A percentile compares a stretch with the other conserved stretches of the same genome.
These are phyloP conservation scores for Ceyx cyanopectus DNA, from an alignment of 2,113 vertebrate genomes.

Conservation along the genomic window DNA sequence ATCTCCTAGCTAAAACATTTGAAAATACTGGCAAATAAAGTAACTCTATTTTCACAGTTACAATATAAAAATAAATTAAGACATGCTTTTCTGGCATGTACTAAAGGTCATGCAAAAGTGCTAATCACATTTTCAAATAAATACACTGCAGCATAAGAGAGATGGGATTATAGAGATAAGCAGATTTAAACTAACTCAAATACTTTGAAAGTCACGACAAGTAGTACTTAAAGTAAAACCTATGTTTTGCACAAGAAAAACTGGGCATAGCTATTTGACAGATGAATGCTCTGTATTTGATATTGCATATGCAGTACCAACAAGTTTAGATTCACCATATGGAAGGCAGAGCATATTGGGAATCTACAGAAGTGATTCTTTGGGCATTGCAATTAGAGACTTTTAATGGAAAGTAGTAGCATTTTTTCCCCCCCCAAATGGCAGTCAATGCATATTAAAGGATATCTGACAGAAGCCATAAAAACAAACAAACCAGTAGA, in stretches of 20 bases:
- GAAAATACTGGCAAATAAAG: slow-evolving; percentile 2
- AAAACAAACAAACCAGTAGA: background rate
- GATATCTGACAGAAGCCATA: slow-evolving; percentile 11
- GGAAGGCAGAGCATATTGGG: background rate
- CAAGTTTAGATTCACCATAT: slow-evolving; percentile 31
- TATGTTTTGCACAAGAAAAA: slow-evolving; percentile 39
- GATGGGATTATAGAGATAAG: background rate
- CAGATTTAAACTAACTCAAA: slow-evolving; percentile 25
- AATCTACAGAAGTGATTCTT: slow-evolving; percentile 34
- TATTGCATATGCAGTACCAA: slow-evolving; percentile 42
- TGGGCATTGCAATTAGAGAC: slow-evolving; percentile 10
- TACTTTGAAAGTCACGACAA: slow-evolving; percentile 32
- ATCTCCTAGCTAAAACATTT: background rate
- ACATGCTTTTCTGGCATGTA: slow-evolving; percentile 24
- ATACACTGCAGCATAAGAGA: background rate
- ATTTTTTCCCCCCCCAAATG: background rate
- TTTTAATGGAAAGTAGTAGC: background rate
- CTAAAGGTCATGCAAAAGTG: slow-evolving; percentile 37
- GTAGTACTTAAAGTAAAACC: slow-evolving; percentile 5
- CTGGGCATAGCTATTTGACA: background rate
- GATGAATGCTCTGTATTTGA: slow-evolving; percentile 35
- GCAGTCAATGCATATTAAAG: slow-evolving; percentile 8
- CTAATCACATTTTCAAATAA: slow-evolving; percentile 49
- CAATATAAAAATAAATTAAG: slow-evolving; percentile 16
- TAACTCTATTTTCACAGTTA: background rate